A percentile compares a stretch with the other conserved stretches of the same genome.
These are phyloP conservation scores for Catharus minimus DNA, from an alignment of 2,113 vertebrate genomes.

Conservation along the genomic window DNA sequence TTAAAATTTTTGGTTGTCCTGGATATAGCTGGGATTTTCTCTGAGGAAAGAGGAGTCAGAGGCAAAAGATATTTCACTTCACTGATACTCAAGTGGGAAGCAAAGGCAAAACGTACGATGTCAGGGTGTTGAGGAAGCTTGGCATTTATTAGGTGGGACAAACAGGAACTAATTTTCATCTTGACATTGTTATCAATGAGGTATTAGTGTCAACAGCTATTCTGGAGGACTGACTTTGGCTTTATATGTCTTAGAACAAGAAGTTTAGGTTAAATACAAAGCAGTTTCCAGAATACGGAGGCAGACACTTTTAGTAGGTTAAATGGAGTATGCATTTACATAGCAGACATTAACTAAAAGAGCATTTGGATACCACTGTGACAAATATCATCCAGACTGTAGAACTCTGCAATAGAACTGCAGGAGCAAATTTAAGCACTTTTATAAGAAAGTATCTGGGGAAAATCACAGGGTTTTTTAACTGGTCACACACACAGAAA, in stretches of 20 bases:
- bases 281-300: background rate
- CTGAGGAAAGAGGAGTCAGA: background rate
- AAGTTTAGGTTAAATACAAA: background rate
- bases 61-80: background rate
- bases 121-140: background rate
- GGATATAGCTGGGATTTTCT: background rate
- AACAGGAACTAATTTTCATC: background rate
- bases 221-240: background rate
- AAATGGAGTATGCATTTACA: background rate
- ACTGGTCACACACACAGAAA: background rate
- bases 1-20: background rate
- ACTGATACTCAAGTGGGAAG: background rate
- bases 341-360: background rate
- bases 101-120: background rate
- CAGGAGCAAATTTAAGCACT: background rate
- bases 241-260: background rate
- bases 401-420: background rate
- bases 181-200: background rate
- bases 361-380: background rate
- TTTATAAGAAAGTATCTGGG: background rate
- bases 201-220: background rate
- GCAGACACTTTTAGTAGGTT: background rate
- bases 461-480: background rate
- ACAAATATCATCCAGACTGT: background rate
- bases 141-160: background rate